Conservation (phyloP, 2,113 vertebrate genomes). For the Stomatorhinus ivindoensis region DNA sequence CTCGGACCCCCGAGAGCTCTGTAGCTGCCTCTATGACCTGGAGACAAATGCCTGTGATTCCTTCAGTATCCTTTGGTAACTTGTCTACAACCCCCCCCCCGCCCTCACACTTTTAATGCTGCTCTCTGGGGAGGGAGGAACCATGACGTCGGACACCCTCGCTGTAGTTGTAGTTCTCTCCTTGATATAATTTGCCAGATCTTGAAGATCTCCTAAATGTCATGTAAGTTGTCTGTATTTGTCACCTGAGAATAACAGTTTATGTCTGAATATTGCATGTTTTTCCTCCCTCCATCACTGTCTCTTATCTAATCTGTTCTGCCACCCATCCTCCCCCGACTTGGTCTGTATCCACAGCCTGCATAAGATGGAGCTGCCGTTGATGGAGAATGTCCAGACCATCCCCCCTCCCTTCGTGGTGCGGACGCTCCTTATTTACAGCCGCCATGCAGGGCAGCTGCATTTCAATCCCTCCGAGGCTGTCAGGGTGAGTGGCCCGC, state of each 20-base stretch:
- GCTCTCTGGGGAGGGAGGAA: not conserved
- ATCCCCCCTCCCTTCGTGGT: constrained; percentile 85
- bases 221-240: constrained; percentile 68
- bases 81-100: not conserved
- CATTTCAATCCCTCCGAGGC: constrained; percentile 73
- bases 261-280: not conserved
- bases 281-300: no score
- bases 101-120: not conserved
- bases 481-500: constrained; percentile 62
- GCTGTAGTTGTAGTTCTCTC: constrained; percentile 27
- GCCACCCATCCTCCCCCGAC: not conserved
- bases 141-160: not conserved
- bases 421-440: constrained; percentile 79
- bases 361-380: constrained; percentile 84
- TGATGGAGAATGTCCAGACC: constrained; percentile 81
- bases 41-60: constrained; percentile 85
- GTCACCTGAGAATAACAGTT: not conserved
- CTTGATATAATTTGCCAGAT: constrained; percentile 57
- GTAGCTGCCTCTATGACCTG: constrained; percentile 91
- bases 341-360: constrained; percentile 53
- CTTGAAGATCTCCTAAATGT: constrained; percentile 89
- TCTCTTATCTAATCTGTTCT: not conserved
- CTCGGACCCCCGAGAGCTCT: constrained; percentile 86
- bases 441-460: constrained; percentile 72
- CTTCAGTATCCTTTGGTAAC: constrained; percentile 79